Percentiles rank a stretch among this genome's conserved stretches.
These are phyloP conservation scores for Homalodisca vitripennis DNA, from an alignment of 1,140 invertebrate species.

Conservation along the genomic window DNA sequence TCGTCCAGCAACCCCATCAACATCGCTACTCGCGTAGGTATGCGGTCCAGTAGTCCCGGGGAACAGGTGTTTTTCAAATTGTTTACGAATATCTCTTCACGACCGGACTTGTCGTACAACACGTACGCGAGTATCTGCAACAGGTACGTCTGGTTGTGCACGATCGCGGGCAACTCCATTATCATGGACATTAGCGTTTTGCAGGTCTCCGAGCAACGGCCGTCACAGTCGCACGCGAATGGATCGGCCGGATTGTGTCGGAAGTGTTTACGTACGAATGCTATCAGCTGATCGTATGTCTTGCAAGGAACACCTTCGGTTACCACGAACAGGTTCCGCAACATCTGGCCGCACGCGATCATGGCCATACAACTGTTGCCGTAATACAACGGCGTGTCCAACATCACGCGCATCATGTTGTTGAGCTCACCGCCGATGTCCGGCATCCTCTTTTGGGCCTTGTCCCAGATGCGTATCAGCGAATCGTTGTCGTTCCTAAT, in stretches of 20 bases:
- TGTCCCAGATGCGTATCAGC: no score
- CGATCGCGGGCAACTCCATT: not conserved
- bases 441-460: no score
- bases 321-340: not conserved
- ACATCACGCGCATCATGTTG: no score
- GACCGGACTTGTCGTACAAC: not conserved
- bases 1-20: not conserved
- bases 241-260: not conserved
- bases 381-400: no score
- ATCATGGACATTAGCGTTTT: not conserved
- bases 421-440: no score
- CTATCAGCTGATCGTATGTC: not conserved
- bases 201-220: not conserved
- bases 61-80: not conserved
- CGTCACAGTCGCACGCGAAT: not conserved
- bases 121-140: slow-evolving; percentile 14
- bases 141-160: slow-evolving; percentile 12
- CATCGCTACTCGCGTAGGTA: not conserved
- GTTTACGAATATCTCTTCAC: not conserved
- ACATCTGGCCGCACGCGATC: no score
- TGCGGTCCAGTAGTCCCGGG: not conserved
- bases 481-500: no score
- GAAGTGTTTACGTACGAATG: not conserved
- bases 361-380: no score
- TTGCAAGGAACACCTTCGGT: not conserved